Evolutionary conservation across 2,113 vertebrate species (phyloP), one percentile per base, ranked within the genome.

Genomic region (Chaetodon auriga): DNA sequence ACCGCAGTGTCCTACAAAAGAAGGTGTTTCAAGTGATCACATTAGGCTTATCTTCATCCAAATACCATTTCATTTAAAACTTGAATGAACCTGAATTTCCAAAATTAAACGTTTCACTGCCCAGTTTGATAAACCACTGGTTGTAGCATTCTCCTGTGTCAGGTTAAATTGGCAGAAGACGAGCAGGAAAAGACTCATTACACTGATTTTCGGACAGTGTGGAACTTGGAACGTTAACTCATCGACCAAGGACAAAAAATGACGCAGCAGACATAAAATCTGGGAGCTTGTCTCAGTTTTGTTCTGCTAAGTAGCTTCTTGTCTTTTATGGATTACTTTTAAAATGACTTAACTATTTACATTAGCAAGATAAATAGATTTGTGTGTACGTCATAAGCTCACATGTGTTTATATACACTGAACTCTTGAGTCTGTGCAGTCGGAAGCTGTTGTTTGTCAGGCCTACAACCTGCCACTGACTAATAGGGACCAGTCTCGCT

Each of bases 291-390:
- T 58, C 61, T 38, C 35, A n/a, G 51, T 75, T 78, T 65, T 25
- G 19, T 57, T 77, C 21, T 65, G 70, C 43, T 79, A 68, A 83
- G 87, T 68, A 87, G 53, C 66, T 19, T 12, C 64, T 41, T 62
- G 21, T 81, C 60, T 58, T 61, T 68, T 69, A 66, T 63, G 4
- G 55, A 86, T 87, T 43, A 68, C 63, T 79, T 85, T 82, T 54
- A 36, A 87, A 84, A 61, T 63, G 23, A 81, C 60, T 85, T 43
- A 68, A 16, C 66, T 76, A 8, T 35, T 30, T 43, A 36, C 45
- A 43, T 51, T 46, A 76, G 66, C 48, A 57, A 8, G 68, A 74
- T 66, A 18, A 76, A 74, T 16, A 36, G 35, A 65, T 80, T 38
- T 49, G 3, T 51, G 45, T 80, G 38, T 38, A 10, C 36, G 45